Evolutionary conservation across 2,113 vertebrate species (phyloP), one percentile per base, ranked within the genome.

Genomic region (Carassius auratus): DNA sequence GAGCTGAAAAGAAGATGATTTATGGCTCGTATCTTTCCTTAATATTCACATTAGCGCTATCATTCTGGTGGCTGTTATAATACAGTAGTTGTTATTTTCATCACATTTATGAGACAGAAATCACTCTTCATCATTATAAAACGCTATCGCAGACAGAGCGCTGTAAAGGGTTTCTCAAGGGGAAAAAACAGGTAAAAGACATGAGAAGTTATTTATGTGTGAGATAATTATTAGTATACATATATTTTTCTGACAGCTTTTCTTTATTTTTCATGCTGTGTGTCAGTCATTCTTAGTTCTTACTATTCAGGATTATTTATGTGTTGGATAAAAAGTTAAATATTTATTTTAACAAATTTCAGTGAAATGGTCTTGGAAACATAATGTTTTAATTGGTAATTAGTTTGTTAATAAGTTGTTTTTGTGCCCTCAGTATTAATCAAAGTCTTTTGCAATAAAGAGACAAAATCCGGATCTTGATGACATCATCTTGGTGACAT

Each of bases 161-260:
- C 89, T 90, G 78, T 66, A 52, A 84, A 87, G 88, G 86, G 77
- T 64, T 86, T 90, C 86, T 87, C 81, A 84, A 62, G 81, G 64
- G 33, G 13, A 50, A 52, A 36, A 38, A 71, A 50, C n/a, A 50
- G 77, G 78, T 21, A 3, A 23, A 68, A 61, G 17, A 66, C 8
- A 26, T 19, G n/a, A 69, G 19, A 76, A 36, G 8, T 17, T 15
- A 82, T 82, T 78, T 84, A 86, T 83, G 84, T 85, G 83, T 76
- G 87, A 26, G 82, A 84, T 82, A 81, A 87, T 89, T 85, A 42
- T 57, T 82, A 82, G 84, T 61, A 83, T 38, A 55, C 55, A 38
- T 15, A 52, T 52, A 52, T 52, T 52, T 52, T 75, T 55, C 33
- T 68, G 48, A 45, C 33, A 38, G 36, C 30, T 81, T 85, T 17